These are phyloP conservation scores for Ypsolopha scabrella DNA, from an alignment of 2,888 invertebrate species.

Conservation along the genomic window DNA sequence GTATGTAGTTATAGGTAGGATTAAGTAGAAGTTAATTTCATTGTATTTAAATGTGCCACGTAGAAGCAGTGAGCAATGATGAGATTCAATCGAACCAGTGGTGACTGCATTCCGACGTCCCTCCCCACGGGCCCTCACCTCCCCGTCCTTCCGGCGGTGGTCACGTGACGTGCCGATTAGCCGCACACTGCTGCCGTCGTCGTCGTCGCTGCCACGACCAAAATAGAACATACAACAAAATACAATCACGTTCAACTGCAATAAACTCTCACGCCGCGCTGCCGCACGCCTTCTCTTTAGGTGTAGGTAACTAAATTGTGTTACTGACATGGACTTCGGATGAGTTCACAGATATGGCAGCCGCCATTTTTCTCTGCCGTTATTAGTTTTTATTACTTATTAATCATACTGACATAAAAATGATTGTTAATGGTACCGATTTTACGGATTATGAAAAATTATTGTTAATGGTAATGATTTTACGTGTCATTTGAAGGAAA, in stretches of 20 bases:
- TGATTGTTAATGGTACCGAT: no score
- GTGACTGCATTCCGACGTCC: slow-evolving; percentile 64
- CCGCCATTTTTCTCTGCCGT: slow-evolving; percentile 18
- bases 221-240: slow-evolving; percentile 60
- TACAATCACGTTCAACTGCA: slow-evolving; percentile 44
- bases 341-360: slow-evolving; percentile 17
- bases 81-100: slow-evolving; percentile 4
- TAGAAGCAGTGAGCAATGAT: slow-evolving; percentile 1
- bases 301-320: no score
- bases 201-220: slow-evolving; percentile 36
- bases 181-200: slow-evolving; percentile 36
- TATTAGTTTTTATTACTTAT: no score
- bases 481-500: no score
- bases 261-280: slow-evolving; percentile 45
- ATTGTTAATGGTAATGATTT: no score
- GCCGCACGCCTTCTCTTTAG: slow-evolving; percentile 26
- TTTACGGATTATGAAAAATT: no score
- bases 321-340: slow-evolving; percentile 5
- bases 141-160: slow-evolving; percentile 63
- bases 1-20: no score
- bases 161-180: slow-evolving; percentile 68
- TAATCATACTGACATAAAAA: no score
- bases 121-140: slow-evolving; percentile 37
- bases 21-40: not conserved
- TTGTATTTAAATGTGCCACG: slow-evolving; percentile 1